Conservation (phyloP, 2,888 invertebrate genomes). For the Zelleria hepariella region DNA sequence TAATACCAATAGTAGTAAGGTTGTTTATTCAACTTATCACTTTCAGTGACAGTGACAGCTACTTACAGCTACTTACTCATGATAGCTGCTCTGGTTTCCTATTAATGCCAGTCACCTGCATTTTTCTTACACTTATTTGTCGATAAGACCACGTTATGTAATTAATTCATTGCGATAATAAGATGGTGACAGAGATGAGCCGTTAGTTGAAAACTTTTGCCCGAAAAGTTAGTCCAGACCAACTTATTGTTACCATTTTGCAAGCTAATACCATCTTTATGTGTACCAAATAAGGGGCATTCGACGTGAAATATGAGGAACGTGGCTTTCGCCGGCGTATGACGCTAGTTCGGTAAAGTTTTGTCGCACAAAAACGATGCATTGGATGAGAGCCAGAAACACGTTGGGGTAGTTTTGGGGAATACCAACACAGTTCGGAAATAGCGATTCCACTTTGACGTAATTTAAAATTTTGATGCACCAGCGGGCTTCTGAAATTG, state of each 20-base stretch:
- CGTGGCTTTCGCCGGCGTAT: slow-evolving; percentile 8
- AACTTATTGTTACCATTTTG: background rate
- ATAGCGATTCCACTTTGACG: background rate
- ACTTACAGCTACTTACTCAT: too few species aligned
- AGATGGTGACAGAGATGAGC: slow-evolving; percentile 4
- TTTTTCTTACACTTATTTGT: too few species aligned
- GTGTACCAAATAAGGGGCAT: background rate
- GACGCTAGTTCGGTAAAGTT: slow-evolving; percentile 24
- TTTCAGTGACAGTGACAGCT: too few species aligned
- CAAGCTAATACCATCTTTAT: background rate
- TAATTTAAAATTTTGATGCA: background rate
- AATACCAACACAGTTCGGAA: background rate
- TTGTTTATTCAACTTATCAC: too few species aligned
- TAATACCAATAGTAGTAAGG: too few species aligned
- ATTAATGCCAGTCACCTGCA: too few species aligned
- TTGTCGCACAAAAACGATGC: slow-evolving; percentile 33
- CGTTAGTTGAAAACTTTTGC: slow-evolving; percentile 1
- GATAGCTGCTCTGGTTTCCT: too few species aligned
- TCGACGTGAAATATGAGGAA: background rate
- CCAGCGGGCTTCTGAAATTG: background rate
- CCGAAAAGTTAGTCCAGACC: background rate
- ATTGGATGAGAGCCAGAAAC: slow-evolving; percentile 31
- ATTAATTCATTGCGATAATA: background rate
- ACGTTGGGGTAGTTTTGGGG: background rate
- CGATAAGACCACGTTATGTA: background rate